phyloP scores from a whole-genome alignment of 2,888 invertebrate species.

The Lapara coniferarum region DNA sequence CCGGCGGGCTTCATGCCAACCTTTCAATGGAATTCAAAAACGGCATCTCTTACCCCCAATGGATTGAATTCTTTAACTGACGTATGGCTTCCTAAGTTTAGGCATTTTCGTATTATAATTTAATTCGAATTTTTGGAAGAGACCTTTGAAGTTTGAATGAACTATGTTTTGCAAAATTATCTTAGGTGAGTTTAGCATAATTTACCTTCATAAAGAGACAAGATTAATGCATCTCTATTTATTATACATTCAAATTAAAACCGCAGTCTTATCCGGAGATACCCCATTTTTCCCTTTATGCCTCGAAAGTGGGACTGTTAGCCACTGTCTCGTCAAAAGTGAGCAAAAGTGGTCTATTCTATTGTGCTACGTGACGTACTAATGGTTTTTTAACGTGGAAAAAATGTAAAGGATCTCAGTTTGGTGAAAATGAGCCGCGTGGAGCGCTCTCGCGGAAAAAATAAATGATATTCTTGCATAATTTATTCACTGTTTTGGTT shows the following conservation, averaged over 20 bases:
- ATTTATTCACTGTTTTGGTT: conserved; percentile 36
- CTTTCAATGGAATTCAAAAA: not conserved
- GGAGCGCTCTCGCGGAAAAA: conserved; percentile 25
- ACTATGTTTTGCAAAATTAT: no score
- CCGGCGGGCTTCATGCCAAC: conserved; percentile 22
- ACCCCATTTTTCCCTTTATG: not conserved
- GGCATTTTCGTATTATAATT: not conserved
- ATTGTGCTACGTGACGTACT: conserved; percentile 39
- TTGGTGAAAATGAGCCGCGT: conserved; percentile 37
- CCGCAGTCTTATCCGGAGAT: not conserved
- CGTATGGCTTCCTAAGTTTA: not conserved
- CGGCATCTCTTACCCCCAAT: not conserved
- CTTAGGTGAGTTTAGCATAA: no score
- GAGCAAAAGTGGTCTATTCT: conserved; percentile 31
- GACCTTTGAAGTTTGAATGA: not conserved
- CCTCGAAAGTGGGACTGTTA: conserved; percentile 30
- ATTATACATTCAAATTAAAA: conserved; percentile 1
- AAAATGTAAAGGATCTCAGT: conserved; percentile 42
- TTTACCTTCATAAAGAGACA: no score
- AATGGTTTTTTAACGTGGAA: conserved; percentile 47
- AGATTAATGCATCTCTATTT: not conserved
- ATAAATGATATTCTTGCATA: conserved; percentile 31
- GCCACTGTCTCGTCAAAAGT: conserved; percentile 35
- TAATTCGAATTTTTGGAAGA: not conserved
- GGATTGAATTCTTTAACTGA: not conserved